Evolutionary conservation across 2,888 invertebrate genomes (phyloP).

Genomic region (Chrysolina oricalcia): DNA sequence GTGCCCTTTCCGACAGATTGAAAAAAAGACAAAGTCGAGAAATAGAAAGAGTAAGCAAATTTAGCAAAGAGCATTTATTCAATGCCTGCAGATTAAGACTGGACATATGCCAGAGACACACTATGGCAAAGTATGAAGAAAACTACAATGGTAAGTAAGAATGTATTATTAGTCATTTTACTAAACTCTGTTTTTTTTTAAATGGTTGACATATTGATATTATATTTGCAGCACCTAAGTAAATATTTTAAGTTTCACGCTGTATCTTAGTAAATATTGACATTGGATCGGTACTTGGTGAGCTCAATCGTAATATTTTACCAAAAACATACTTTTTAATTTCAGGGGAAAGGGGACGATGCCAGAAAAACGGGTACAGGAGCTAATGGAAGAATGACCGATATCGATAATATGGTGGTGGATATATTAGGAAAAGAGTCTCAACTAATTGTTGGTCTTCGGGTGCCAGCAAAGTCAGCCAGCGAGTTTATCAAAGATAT

Average conservation of each 20-base stretch:
- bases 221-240: too few relatives aligned
- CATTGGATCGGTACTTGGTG: neutral
- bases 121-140: slow-evolving; percentile 34
- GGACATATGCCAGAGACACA: slow-evolving; percentile 33
- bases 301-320: neutral
- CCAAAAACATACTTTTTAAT: neutral
- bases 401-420: slow-evolving; percentile 34
- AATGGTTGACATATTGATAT: too few relatives aligned
- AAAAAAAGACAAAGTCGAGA: too few relatives aligned
- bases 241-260: too few relatives aligned
- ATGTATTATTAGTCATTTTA: neutral
- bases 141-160: slow-evolving; percentile 23
- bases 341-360: neutral
- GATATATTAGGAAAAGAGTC: too few relatives aligned
- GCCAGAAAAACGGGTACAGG: slow-evolving; percentile 37
- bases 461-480: too few relatives aligned
- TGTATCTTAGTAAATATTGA: neutral
- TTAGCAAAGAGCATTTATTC: slow-evolving; percentile 27
- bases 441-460: too few relatives aligned
- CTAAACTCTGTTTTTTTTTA: neutral
- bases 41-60: slow-evolving; percentile 28
- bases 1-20: too few relatives aligned
- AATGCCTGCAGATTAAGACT: slow-evolving; percentile 31
- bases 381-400: slow-evolving; percentile 33
- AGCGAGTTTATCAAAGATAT: too few relatives aligned